Conservation (phyloP, 2,113 vertebrate genomes). For the Penelope pileata region DNA sequence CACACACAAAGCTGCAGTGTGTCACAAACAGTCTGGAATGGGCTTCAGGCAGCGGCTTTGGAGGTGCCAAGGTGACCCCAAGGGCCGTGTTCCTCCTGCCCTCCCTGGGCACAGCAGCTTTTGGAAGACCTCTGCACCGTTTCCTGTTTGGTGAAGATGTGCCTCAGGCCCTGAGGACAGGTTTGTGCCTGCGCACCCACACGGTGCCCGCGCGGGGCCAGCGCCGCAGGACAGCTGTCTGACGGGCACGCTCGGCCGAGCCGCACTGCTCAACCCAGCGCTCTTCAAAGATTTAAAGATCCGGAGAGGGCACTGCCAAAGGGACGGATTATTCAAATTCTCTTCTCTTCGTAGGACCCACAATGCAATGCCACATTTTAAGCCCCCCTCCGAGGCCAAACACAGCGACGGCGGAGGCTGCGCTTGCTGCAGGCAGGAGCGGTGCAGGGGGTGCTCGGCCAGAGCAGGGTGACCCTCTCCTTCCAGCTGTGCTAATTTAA, state of each 20-base stretch:
- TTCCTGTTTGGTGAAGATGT: accelerated
- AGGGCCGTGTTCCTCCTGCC: accelerated
- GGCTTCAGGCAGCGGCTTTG: background rate
- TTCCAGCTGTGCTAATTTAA: background rate
- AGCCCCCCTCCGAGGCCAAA: background rate
- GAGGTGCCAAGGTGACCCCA: accelerated
- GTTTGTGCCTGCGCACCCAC: accelerated
- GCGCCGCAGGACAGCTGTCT: no score
- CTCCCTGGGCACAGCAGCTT: background rate
- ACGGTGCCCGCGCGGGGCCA: no score
- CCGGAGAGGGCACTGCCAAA: background rate
- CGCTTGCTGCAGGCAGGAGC: background rate
- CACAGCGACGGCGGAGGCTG: background rate
- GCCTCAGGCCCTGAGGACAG: accelerated
- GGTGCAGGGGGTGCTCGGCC: accelerated
- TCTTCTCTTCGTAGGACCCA: background rate
- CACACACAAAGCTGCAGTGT: accelerated
- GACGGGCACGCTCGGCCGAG: background rate
- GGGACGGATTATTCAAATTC: background rate
- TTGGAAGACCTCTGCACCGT: background rate
- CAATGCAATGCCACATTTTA: background rate
- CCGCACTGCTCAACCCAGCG: accelerated
- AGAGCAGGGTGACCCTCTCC: background rate
- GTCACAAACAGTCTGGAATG: background rate
- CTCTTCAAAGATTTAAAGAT: background rate